phyloP scores from a whole-genome alignment of 1,140 invertebrate genomes.

The Drosophila jambulina region DNA sequence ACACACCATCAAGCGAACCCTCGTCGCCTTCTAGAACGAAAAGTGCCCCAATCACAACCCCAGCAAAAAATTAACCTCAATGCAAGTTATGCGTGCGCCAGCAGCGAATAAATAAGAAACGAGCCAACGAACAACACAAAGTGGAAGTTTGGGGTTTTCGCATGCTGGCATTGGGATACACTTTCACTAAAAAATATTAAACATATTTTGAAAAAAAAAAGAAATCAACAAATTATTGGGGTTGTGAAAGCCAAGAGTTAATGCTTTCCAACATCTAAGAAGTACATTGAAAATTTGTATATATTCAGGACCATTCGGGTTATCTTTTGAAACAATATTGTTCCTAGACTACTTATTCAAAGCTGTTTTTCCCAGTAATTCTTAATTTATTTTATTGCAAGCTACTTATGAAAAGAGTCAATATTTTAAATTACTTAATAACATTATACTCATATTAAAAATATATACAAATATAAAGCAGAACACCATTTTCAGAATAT shows the following conservation, averaged over 20 bases:
- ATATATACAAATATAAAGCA: too few species aligned
- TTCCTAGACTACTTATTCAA: too few species aligned
- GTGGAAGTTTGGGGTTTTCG: constrained; percentile 17
- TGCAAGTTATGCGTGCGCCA: constrained; percentile 74
- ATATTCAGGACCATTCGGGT: too few species aligned
- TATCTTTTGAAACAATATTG: too few species aligned
- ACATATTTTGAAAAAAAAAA: background rate
- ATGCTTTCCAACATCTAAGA: too few species aligned
- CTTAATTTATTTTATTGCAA: background rate
- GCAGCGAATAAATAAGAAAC: constrained; percentile 57
- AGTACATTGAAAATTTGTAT: too few species aligned
- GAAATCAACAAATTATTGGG: too few species aligned
- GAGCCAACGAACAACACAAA: constrained; percentile 36
- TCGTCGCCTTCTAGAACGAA: background rate
- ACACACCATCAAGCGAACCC: constrained; percentile 4
- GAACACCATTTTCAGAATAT: too few species aligned
- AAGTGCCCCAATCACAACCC: constrained; percentile 39
- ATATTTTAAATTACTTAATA: too few species aligned
- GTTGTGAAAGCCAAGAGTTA: too few species aligned
- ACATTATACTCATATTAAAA: too few species aligned
- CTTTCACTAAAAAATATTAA: background rate
- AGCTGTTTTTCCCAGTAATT: too few species aligned
- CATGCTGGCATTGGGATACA: background rate
- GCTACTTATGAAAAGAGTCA: background rate
- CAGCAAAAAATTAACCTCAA: constrained; percentile 75